Evolutionary conservation across 1,140 invertebrate genomes (phyloP), one percentile per base, ranked within the genome.

Genomic region (Varroa destructor): DNA sequence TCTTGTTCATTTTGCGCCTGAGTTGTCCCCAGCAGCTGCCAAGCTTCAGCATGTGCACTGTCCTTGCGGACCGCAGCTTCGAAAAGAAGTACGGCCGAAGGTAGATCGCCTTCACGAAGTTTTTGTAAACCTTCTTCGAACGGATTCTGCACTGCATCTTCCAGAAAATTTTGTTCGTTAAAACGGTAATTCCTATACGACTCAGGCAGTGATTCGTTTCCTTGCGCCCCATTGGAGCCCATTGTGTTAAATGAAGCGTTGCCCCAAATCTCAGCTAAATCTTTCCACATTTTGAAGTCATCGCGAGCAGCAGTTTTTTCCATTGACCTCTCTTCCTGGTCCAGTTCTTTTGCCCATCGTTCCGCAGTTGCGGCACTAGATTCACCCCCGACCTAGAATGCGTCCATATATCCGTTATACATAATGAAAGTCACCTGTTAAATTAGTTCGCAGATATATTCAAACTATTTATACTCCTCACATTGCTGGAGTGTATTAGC

Each of bases 11-110:
- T 93, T 82, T 97, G 91, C 54, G 94, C 92, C 80, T 97, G 93
- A 25, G 91, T 89, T 55, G 87, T 89, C 1, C 84, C 84, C 25
- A 85, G 75, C 74, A 82, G 81, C 74, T 82, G 83, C 84, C 84
- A 85, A 0, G 82, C 81, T 79, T 82, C 70, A 0, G 85, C 79
- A 79, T 91, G 88, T 54, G 87, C 82, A 1, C 88, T 86, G 73
- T 91, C 83, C 79, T 93, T 87, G 78, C 93, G 88, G 6, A 88
- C 90, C 56, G 93, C 93, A 72, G 91, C 90, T 83, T 99, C 96
- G 82, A 98, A 98, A 77, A 93, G 89, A 2, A 99, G 81, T 0
- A 97, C 93, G 42, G 96, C 95, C 75, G 91, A 90, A 25, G 93
- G 89, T 72, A 98, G 85, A 81, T 98, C 93, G 42, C 93, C 93